Conservation (phyloP, 2,797 vertebrate species). For the Intellagama lesueurii region DNA sequence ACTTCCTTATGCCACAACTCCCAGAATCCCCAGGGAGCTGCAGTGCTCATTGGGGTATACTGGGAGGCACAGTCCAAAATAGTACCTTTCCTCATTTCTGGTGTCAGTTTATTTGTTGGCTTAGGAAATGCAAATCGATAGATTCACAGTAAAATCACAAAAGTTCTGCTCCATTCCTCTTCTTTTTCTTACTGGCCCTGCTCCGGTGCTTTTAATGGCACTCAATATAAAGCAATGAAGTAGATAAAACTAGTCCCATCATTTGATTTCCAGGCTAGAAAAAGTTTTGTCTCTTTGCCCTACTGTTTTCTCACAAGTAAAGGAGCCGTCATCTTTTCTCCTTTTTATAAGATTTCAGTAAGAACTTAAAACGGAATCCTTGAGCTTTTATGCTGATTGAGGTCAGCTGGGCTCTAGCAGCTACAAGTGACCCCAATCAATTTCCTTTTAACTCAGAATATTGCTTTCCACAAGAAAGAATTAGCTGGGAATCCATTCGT, state of each 20-base stretch:
- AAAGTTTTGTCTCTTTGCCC: background rate
- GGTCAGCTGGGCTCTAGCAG: constrained; percentile 17
- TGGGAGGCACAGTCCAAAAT: no score
- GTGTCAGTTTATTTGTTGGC: no score
- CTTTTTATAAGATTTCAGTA: constrained; percentile 1
- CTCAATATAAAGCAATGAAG: background rate
- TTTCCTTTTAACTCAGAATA: constrained; percentile 19
- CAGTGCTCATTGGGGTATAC: no score
- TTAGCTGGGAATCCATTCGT: background rate
- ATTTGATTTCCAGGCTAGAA: background rate
- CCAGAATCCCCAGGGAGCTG: background rate
- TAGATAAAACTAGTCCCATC: background rate
- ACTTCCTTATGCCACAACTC: background rate
- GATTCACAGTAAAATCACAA: background rate
- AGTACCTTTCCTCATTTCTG: no score
- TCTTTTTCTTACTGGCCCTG: background rate
- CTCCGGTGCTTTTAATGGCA: background rate
- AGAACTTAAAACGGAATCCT: background rate
- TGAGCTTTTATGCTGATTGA: constrained; percentile 38
- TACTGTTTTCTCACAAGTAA: background rate
- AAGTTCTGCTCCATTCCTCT: background rate
- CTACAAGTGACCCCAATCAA: constrained; percentile 33
- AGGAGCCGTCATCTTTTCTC: background rate
- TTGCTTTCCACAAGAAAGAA: constrained; percentile 2
- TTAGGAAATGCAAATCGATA: no score